Base-by-base conservation (phyloP, 1,140 invertebrate genomes). In the Macrostomum lignano region DNA sequence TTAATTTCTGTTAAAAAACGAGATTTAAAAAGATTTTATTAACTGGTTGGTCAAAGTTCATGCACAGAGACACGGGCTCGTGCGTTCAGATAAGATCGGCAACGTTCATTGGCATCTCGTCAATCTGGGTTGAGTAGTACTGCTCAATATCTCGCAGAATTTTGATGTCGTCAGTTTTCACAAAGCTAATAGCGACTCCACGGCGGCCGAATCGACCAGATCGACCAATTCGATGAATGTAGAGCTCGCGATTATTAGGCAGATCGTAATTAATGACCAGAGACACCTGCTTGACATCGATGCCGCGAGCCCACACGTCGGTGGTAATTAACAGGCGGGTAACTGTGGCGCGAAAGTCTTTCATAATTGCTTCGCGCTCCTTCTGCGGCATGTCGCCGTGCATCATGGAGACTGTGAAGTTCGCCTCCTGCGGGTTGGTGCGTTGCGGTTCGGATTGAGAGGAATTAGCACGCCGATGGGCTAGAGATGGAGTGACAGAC, bases 311-410 rank as follows among this genome's bases (percentile, higher is more conserved):
- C 88, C 86, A 98, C 10, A 98, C 82, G 59, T 98, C 91, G 23
- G 91, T 98, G 21, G 88, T 93, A 33, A 98, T 96, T 1, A 98
- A 62, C 1, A 98, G 88, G 43, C 91, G 72, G 44, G 77, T 79
- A 37, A 34, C 74, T 22, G 82, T 84, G 35, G 77, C 76, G 44
- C 91, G 61, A 59, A 98, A 98, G 54, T 96, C 82, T 55, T 94
- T 94, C 88, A 98, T 98, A 42, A 98, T 94, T 33, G 78, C 74
- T 52, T 98, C 88, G 52, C 91, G 67, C 56, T 98, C 88, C 45
- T 93, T 93, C 48, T 98, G 91, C n/a, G 82, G 81, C 86, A 98
- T 96, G 45, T 96, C 91, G 39, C 86, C 86, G 47, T 96, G 88
- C 86, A 98, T 96, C 1, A 82, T 84, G 40, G 79, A 88, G 0